phyloP scores from a whole-genome alignment of 2,797 vertebrate species.

The Triplophysa yarkandensis region DNA sequence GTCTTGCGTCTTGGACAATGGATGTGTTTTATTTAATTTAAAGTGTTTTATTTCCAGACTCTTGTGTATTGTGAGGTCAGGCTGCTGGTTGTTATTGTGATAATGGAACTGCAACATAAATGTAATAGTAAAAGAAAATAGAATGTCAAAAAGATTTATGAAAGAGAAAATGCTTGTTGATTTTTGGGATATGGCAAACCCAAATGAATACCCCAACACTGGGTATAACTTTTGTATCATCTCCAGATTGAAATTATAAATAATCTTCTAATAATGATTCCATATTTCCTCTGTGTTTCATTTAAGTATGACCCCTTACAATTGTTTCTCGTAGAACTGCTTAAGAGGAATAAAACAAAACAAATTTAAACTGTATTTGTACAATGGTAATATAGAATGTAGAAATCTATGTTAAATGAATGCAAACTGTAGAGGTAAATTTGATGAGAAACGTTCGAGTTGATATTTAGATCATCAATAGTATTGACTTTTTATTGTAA shows the following conservation, averaged over 20 bases:
- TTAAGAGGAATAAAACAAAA: no score
- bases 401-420: no score
- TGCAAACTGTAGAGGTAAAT: no score
- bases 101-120: conserved; percentile 54
- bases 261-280: not conserved
- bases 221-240: not conserved
- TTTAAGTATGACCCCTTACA: no score
- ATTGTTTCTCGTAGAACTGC: no score
- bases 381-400: no score
- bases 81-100: conserved; percentile 20
- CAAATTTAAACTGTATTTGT: no score
- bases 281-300: not conserved
- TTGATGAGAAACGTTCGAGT: no score
- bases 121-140: conserved; percentile 52
- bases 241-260: not conserved
- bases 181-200: not conserved
- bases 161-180: conserved; percentile 37
- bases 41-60: conserved; percentile 15
- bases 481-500: no score
- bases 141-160: conserved; percentile 58
- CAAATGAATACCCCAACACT: not conserved
- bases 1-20: conserved; percentile 16
- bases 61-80: conserved; percentile 24
- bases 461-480: no score
- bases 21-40: conserved; percentile 21